A percentile compares a stretch with the other conserved stretches of the same genome.
Conservation (phyloP, 2,113 vertebrate species). For the Perca schrenkii region DNA sequence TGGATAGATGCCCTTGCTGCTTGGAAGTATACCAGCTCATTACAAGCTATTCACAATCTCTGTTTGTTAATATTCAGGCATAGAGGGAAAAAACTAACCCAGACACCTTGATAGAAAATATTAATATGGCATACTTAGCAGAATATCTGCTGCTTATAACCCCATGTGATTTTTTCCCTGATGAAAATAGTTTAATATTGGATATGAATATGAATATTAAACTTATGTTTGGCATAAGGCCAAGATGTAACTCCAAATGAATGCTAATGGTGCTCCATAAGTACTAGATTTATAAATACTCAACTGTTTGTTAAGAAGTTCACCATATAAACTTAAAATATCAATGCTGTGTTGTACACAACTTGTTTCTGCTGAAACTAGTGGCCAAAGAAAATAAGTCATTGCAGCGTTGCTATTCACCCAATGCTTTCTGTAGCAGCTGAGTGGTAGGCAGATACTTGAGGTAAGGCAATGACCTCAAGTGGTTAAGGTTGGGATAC, state of each 20-base stretch:
- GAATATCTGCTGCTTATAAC: conserved; percentile 4
- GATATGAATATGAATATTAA: not conserved
- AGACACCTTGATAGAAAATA: conserved; percentile 27
- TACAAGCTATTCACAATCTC: conserved; percentile 49
- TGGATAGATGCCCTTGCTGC: conserved; percentile 54
- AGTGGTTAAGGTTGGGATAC: too few relatives aligned
- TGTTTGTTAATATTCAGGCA: conserved; percentile 5
- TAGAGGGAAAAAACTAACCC: not conserved
- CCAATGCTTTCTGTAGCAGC: too few relatives aligned
- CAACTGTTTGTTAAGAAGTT: not conserved
- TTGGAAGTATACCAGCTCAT: conserved; percentile 63
- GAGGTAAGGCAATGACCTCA: too few relatives aligned
- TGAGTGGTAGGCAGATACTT: too few relatives aligned
- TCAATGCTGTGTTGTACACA: not conserved
- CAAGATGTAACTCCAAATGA: not conserved
- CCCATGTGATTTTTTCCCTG: not conserved
- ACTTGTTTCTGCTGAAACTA: not conserved
- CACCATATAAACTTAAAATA: not conserved
- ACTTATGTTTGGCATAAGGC: not conserved
- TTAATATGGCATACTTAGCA: not conserved
- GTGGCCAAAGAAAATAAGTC: too few relatives aligned
- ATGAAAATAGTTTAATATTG: not conserved
- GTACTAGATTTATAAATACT: not conserved
- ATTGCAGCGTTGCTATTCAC: too few relatives aligned
- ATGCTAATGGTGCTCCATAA: not conserved